phyloP scores from a whole-genome alignment of 2,113 vertebrate genomes.

The Hippocampus comes region DNA sequence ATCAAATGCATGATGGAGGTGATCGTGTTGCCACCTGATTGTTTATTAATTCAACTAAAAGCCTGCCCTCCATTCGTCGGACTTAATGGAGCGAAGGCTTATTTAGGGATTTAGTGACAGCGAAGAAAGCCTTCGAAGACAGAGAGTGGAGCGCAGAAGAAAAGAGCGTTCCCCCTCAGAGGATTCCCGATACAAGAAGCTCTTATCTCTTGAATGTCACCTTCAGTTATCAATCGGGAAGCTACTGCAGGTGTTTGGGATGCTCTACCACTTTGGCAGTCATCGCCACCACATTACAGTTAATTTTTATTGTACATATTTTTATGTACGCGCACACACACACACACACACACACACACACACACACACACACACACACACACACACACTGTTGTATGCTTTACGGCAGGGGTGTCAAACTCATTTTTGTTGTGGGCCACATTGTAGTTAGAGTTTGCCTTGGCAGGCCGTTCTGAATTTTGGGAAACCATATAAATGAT shows the following conservation, averaged over 20 bases:
- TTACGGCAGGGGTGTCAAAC: no score
- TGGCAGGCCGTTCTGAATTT: no score
- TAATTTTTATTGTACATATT: no score
- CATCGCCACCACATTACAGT: background rate
- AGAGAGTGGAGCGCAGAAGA: constrained; percentile 26
- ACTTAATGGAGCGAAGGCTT: constrained; percentile 55
- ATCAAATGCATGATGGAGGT: constrained; percentile 26
- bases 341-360: no score
- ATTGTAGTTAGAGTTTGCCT: no score
- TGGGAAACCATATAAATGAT: no score
- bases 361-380: no score
- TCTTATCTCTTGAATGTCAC: constrained; percentile 63
- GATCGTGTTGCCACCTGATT: constrained; percentile 37
- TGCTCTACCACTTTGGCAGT: constrained; percentile 13
- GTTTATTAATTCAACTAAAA: constrained; percentile 63
- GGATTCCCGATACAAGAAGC: constrained; percentile 44
- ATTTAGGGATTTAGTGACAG: constrained; percentile 49
- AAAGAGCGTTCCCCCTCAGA: constrained; percentile 41
- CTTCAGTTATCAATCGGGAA: constrained; percentile 45
- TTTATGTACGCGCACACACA: no score
- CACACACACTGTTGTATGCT: no score
- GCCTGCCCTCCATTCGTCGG: constrained; percentile 46
- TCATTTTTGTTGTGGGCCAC: no score
- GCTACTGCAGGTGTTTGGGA: constrained; percentile 8
- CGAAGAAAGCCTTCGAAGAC: constrained; percentile 34